Conservation (phyloP, 2,113 vertebrate genomes). For the Eonycteris spelaea region DNA sequence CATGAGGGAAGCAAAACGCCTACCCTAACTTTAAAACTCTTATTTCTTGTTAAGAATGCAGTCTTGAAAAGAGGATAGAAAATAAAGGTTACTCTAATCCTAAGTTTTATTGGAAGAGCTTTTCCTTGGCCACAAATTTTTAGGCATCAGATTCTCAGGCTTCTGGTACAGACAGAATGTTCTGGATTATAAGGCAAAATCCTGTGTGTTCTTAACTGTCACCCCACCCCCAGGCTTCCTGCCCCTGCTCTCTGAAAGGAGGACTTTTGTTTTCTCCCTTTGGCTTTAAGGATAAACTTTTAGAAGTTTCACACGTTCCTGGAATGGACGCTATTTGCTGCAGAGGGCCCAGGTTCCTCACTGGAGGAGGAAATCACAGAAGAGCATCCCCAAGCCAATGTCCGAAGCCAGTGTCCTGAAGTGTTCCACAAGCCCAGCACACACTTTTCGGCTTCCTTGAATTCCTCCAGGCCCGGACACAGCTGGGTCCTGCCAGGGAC, state of each 20-base stretch:
- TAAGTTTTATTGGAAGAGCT: neutral
- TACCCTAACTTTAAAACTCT: neutral
- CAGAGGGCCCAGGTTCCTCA: neutral
- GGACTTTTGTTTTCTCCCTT: neutral
- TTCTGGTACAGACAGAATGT: neutral
- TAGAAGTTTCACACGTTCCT: neutral
- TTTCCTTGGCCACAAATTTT: neutral
- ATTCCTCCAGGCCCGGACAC: neutral
- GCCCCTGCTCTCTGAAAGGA: neutral
- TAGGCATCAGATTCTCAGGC: neutral
- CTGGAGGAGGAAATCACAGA: neutral
- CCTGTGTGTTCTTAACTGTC: neutral
- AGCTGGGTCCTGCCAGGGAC: constrained; percentile 30
- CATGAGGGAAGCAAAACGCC: neutral
- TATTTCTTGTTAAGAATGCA: neutral
- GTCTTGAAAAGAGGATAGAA: neutral
- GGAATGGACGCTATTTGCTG: neutral
- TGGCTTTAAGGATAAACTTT: neutral
- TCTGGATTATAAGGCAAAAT: neutral
- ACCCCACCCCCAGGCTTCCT: neutral
- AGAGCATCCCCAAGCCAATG: neutral
- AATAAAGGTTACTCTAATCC: neutral
- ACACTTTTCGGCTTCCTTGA: neutral
- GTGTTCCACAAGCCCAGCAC: neutral
- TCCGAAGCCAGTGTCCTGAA: neutral